Evolutionary conservation across 2,888 invertebrate genomes (phyloP), one percentile per base, ranked within the genome.

Genomic region (Tanaodytes sp.): DNA sequence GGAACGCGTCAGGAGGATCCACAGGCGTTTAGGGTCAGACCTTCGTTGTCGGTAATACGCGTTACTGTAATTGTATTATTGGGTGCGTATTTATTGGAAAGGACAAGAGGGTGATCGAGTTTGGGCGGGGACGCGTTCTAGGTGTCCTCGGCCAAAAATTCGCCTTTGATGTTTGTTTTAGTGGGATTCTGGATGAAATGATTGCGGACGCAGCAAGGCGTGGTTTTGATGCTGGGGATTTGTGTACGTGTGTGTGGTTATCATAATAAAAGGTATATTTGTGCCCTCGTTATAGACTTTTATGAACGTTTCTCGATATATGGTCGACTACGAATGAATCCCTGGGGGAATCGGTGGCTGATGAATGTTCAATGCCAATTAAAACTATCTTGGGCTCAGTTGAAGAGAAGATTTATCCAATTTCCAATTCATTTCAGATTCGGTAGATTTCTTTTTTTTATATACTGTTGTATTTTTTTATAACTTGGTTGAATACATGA

Each of bases 151-250:
- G 18, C 1, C 36, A 30, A 42, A 43, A 42, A 33, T 51, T 11
- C 23, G 48, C 54, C 58, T 66, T 66, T 66, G 66, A 66, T 61
- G 66, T 66, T 66, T 66, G 54, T 61, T 66, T 61, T 54, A 54
- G 48, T 43, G 31, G 54, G 48, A 51, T 37, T 48, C 46, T 30
- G 46, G 37, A 16, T 37, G 65, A 59, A 54, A 59, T 48, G 52
- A 58, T 54, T 54, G 59, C 52, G 59, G 59, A 48, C 48, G 48
- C 27, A 42, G 37, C 37, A 66, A 46, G 52, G 54, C 37, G 51
- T 23, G 23, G 23, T 8, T 23, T 5, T 23, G 23, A 5, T 5
- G 8, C 23, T 5, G 23, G 8, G 8, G 23, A 23, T 4, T 16
- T 19, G 23, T 23, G 14, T 20, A 19, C 31, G 23, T 19, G 23